A percentile compares a stretch with the other conserved stretches of the same genome.
These are phyloP conservation scores for Ridgeia piscesae DNA, from an alignment of 1,140 invertebrate genomes.

Conservation along the genomic window DNA sequence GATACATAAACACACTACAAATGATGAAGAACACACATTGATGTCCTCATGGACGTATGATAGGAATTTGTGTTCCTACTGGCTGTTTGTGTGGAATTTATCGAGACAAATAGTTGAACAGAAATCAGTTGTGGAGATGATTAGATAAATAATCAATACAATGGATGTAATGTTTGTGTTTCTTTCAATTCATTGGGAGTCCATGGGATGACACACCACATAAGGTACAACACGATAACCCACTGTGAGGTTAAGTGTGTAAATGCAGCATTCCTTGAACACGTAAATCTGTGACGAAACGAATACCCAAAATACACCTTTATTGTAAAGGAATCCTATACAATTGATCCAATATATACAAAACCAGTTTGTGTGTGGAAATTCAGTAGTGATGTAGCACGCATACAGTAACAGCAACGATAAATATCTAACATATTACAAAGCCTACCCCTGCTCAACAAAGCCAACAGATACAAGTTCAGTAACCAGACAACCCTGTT, in stretches of 20 bases:
- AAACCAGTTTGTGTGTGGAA: not conserved
- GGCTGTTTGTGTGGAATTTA: too few species aligned
- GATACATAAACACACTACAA: not conserved
- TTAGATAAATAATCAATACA: conserved; percentile 5
- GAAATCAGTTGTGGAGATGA: not conserved
- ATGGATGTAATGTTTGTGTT: not conserved
- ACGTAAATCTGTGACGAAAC: not conserved
- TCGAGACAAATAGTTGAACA: not conserved
- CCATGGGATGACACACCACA: too few species aligned
- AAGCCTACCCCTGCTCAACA: not conserved
- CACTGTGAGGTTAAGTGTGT: too few species aligned
- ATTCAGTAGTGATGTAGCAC: not conserved
- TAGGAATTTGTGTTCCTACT: not conserved
- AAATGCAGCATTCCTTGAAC: not conserved
- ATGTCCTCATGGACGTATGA: not conserved
- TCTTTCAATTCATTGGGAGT: too few species aligned
- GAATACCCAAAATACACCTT: conserved; percentile 5
- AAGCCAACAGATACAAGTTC: not conserved
- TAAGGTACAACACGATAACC: too few species aligned
- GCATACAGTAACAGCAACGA: not conserved
- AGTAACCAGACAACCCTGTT: not conserved
- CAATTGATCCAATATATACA: not conserved
- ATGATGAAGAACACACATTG: not conserved
- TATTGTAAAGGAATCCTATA: not conserved
- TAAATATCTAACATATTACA: not conserved